Evolutionary conservation across 1,140 invertebrate genomes (phyloP).

Genomic region (Drosophila ambigua): DNA sequence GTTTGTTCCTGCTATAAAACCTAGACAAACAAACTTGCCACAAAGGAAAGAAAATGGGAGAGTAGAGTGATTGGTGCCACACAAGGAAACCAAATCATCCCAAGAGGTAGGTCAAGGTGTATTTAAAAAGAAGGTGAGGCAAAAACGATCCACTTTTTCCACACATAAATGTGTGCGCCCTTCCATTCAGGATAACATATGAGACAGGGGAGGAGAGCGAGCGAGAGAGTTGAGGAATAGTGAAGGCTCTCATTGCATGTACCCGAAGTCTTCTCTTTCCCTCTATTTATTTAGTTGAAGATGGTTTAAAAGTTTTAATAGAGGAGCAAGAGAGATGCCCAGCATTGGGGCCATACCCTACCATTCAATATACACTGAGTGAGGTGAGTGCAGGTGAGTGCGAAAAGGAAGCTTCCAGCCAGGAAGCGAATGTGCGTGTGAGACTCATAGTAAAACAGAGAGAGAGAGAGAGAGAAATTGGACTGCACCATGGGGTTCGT

Average conservation of each 20-base stretch:
- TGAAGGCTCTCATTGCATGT: no score
- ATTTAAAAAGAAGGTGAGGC: no score
- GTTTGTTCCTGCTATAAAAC: slow-evolving; percentile 77
- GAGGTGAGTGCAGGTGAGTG: background rate
- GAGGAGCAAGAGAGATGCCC: no score
- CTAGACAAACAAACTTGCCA: slow-evolving; percentile 61
- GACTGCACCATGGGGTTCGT: slow-evolving; percentile 1
- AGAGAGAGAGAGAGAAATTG: slow-evolving; percentile 15
- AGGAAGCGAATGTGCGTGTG: slow-evolving; percentile 33
- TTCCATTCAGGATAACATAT: no score
- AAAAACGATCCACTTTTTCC: no score
- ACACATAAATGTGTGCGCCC: no score
- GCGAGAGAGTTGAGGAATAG: no score
- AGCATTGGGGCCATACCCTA: no score
- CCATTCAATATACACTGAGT: no score
- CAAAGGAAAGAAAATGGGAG: slow-evolving; percentile 2
- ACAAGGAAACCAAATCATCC: background rate
- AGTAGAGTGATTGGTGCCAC: background rate
- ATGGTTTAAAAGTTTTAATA: no score
- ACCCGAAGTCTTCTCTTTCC: background rate
- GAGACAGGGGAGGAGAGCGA: no score
- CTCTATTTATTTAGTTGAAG: background rate
- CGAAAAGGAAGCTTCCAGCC: slow-evolving; percentile 18
- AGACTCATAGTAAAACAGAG: background rate
- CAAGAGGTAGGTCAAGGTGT: background rate